These are phyloP conservation scores for Penaeus monodon DNA, from an alignment of 2,888 invertebrate species.

Conservation along the genomic window DNA sequence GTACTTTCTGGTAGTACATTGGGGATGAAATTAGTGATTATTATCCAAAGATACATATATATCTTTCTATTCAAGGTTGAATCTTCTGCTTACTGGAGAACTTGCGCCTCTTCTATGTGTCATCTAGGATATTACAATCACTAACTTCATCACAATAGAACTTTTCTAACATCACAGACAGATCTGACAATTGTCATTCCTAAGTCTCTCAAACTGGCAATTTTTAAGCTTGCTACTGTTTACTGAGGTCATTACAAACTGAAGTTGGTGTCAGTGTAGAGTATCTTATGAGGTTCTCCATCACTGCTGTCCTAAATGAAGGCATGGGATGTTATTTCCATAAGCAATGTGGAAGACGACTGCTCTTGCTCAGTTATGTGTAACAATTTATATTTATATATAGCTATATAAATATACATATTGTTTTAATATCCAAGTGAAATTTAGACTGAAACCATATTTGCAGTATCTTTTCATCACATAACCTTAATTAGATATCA, in stretches of 20 bases:
- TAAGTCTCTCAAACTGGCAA: constrained; percentile 33
- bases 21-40: constrained; percentile 40
- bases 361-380: too few relatives aligned
- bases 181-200: constrained; percentile 50
- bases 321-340: too few relatives aligned
- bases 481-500: too few relatives aligned
- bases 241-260: constrained; percentile 20
- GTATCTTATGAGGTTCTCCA: too few relatives aligned
- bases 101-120: constrained; percentile 6
- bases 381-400: too few relatives aligned
- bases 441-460: too few relatives aligned
- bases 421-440: too few relatives aligned
- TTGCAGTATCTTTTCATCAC: too few relatives aligned
- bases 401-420: too few relatives aligned
- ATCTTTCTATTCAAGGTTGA: constrained; percentile 1
- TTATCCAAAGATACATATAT: constrained; percentile 5
- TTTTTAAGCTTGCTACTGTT: constrained; percentile 27
- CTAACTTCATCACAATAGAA: constrained; percentile 41
- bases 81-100: constrained; percentile 10
- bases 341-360: too few relatives aligned
- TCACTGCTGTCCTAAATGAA: too few relatives aligned
- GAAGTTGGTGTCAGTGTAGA: not conserved
- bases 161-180: constrained; percentile 60
- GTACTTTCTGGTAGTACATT: constrained; percentile 59
- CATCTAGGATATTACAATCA: constrained; percentile 25